Evolutionary conservation across 1,140 invertebrate species (phyloP).

Genomic region (Orchesella cincta): DNA sequence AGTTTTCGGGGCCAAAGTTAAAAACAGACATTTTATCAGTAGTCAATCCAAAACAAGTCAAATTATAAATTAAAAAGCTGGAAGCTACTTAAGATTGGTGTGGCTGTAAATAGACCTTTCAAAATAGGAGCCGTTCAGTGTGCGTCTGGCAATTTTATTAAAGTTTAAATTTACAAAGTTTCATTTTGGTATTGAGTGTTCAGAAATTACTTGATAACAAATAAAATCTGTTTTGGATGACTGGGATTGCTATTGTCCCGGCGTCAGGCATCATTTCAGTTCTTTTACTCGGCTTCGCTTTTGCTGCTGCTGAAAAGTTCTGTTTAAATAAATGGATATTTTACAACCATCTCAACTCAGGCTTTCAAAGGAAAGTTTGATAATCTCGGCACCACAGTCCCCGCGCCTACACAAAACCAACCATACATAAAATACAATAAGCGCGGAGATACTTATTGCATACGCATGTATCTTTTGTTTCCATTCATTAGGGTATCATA

Average conservation of each 20-base stretch:
- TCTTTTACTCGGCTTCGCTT: neutral
- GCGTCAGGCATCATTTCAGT: neutral
- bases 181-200: slow-evolving; percentile 20
- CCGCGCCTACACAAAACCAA: too few species aligned
- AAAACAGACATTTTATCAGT: slow-evolving; percentile 4
- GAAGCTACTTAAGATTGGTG: too few species aligned
- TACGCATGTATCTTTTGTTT: too few species aligned
- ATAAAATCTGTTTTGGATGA: slow-evolving; percentile 37
- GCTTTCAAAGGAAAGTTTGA: too few species aligned
- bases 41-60: slow-evolving; percentile 1
- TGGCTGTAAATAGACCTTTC: slow-evolving; percentile 5
- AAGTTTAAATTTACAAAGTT: slow-evolving; percentile 28
- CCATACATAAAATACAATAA: neutral
- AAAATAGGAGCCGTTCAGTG: neutral
- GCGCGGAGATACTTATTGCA: neutral
- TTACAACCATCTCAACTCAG: neutral
- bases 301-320: neutral
- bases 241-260: slow-evolving; percentile 29
- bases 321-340: neutral
- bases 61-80: neutral
- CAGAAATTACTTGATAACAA: slow-evolving; percentile 4
- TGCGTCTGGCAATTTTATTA: slow-evolving; percentile 6
- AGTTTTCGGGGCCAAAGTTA: neutral
- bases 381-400: neutral
- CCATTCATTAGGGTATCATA: too few species aligned